A percentile compares a stretch with the other conserved stretches of the same genome.
phyloP scores from a whole-genome alignment of 2,113 vertebrate species.

The Chionis minor region DNA sequence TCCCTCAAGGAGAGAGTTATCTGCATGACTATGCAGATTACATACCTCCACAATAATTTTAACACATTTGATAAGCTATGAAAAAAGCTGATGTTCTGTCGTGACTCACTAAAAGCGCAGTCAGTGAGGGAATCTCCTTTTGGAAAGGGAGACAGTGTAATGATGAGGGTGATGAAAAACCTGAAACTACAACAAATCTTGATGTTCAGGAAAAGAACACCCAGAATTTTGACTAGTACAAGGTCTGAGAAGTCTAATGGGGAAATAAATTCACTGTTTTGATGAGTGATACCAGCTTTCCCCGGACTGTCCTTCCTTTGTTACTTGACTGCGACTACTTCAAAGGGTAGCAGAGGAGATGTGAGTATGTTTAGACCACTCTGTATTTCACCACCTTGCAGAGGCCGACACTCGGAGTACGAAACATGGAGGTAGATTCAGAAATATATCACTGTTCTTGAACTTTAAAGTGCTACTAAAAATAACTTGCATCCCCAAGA shows the following conservation, averaged over 20 bases:
- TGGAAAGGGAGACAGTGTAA: neutral
- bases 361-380: neutral
- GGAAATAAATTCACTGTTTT: neutral
- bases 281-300: neutral
- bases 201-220: accelerated
- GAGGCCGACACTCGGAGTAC: neutral
- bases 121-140: neutral
- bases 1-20: neutral
- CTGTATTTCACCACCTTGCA: neutral
- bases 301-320: neutral
- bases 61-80: neutral
- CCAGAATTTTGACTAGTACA: neutral
- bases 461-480: slow-evolving; percentile 29
- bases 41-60: neutral
- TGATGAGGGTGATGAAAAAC: neutral
- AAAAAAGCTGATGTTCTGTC: neutral
- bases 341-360: neutral
- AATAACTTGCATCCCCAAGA: neutral
- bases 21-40: neutral
- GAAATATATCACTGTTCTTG: slow-evolving; percentile 6
- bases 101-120: neutral
- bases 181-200: neutral
- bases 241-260: neutral
- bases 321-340: neutral
- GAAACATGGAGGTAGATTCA: slow-evolving; percentile 12